Evolutionary conservation across 2,113 vertebrate species (phyloP).

Genomic region (Egretta garzetta): DNA sequence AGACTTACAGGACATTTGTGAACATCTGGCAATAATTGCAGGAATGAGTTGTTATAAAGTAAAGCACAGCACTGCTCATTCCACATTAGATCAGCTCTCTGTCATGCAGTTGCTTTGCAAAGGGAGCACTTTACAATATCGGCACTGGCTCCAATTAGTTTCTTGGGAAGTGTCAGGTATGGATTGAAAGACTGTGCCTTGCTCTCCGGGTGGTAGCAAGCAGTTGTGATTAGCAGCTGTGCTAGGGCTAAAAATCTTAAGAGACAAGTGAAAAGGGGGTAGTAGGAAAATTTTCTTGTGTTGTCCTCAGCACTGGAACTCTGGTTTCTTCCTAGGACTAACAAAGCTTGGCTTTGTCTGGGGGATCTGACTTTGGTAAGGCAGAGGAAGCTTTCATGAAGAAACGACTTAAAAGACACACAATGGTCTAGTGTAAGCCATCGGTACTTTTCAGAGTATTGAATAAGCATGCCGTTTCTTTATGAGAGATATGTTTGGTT

Average conservation of each 20-base stretch:
- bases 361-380: background rate
- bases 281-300: background rate
- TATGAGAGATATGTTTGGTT: background rate
- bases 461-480: background rate
- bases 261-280: background rate
- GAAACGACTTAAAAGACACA: background rate
- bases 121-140: background rate
- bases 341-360: background rate
- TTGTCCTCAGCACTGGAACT: background rate
- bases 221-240: background rate
- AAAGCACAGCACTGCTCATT: background rate
- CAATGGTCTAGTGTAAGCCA: background rate
- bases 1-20: background rate
- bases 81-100: background rate
- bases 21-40: constrained; percentile 29
- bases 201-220: background rate
- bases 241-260: background rate
- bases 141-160: background rate
- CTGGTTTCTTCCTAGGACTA: background rate
- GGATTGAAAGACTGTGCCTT: background rate
- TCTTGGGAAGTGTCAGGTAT: background rate
- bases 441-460: background rate
- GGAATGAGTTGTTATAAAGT: background rate
- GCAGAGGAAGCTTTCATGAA: background rate
- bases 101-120: background rate